Percentiles rank a stretch among this genome's conserved stretches.
These are phyloP conservation scores for Lithophane semibrunnea DNA, from an alignment of 2,888 invertebrate genomes.

Conservation along the genomic window DNA sequence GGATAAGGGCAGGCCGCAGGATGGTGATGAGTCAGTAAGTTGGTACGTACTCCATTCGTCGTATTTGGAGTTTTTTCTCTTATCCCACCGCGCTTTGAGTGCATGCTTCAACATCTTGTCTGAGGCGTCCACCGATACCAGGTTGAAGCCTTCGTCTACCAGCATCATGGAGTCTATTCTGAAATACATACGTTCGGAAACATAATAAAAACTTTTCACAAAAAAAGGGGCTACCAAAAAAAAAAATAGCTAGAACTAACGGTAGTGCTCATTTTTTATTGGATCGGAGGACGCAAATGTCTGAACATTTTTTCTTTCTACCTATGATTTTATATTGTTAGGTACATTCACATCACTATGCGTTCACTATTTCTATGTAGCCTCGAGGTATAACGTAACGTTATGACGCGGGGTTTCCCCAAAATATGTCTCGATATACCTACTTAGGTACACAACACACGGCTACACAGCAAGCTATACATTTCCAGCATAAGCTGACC, in stretches of 20 bases:
- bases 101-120: constrained; percentile 98
- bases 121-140: constrained; percentile 96
- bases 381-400: not conserved
- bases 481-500: too few relatives aligned
- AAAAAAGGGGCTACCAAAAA: too few relatives aligned
- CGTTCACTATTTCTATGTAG: not conserved
- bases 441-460: too few relatives aligned
- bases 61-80: constrained; percentile 94
- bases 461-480: too few relatives aligned
- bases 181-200: constrained; percentile 56
- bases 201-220: too few relatives aligned
- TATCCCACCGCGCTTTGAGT: constrained; percentile 95
- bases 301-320: not conserved
- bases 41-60: constrained; percentile 94
- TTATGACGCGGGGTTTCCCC: not conserved
- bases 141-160: constrained; percentile 96
- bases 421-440: not conserved
- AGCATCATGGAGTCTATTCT: constrained; percentile 97
- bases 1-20: not conserved
- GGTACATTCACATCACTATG: not conserved
- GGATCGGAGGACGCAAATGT: not conserved
- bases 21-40: not conserved
- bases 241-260: not conserved
- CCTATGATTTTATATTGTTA: not conserved
- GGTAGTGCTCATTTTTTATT: not conserved